Evolutionary conservation across 2,113 vertebrate genomes (phyloP).

Genomic region (Alces alces): DNA sequence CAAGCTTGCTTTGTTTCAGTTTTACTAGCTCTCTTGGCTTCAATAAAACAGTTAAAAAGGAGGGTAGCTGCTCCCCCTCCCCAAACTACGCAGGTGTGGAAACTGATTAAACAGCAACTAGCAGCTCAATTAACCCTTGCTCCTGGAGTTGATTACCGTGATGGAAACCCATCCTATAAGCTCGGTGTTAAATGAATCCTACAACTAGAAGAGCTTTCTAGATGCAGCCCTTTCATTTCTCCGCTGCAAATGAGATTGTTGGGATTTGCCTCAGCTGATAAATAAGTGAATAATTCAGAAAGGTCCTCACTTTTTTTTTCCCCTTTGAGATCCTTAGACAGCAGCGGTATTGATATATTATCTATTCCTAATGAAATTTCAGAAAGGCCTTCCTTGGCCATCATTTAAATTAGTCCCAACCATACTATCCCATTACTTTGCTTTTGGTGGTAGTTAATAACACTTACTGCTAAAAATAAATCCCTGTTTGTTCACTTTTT

Average conservation of each 20-base stretch:
- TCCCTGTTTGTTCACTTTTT: neutral
- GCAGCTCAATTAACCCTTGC: conserved; percentile 39
- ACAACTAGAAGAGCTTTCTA: neutral
- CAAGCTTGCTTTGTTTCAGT: conserved; percentile 50
- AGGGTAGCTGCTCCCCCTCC: neutral
- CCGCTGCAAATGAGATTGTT: neutral
- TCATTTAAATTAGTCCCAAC: neutral
- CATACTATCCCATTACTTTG: neutral
- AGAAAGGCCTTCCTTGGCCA: neutral
- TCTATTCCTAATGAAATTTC: neutral
- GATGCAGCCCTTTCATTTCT: neutral
- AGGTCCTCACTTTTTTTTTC: neutral
- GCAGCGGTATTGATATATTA: neutral
- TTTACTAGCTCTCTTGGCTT: conserved; percentile 4
- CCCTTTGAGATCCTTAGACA: neutral
- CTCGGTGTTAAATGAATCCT: neutral
- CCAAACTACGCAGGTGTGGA: conserved; percentile 10
- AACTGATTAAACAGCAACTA: conserved; percentile 33
- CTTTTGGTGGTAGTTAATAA: neutral
- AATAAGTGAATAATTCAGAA: neutral
- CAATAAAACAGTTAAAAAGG: neutral
- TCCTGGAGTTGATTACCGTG: neutral
- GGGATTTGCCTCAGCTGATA: neutral
- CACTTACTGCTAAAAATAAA: neutral
- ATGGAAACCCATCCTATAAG: neutral